These are phyloP conservation scores for Siniperca undulata DNA, from an alignment of 2,797 vertebrate species.

Conservation along the genomic window DNA sequence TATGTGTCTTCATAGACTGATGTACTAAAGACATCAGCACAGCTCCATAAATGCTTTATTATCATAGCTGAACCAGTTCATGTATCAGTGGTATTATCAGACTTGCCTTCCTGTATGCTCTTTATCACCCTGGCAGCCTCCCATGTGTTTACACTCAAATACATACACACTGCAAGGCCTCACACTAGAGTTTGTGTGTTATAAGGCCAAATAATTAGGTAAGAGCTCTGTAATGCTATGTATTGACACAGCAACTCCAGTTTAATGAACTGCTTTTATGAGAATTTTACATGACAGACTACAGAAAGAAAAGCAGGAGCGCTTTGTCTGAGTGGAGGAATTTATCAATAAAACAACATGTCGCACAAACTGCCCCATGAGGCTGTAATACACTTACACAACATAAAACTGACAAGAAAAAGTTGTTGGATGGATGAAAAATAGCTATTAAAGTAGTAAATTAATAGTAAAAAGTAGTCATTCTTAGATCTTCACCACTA, in stretches of 20 bases:
- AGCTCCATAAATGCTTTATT: conserved; percentile 43
- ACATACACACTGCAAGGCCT: not conserved
- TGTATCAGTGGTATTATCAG: conserved; percentile 34
- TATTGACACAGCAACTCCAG: conserved; percentile 68
- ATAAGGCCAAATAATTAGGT: conserved; percentile 41
- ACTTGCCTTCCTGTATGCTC: conserved; percentile 36
- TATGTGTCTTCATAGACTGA: not conserved
- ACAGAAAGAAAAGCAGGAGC: conserved; percentile 19
- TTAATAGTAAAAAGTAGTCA: too few relatives aligned
- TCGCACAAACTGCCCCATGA: not conserved
- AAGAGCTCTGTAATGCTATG: conserved; percentile 21
- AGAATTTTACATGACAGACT: conserved; percentile 46
- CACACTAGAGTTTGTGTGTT: conserved; percentile 22
- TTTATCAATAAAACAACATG: conserved; percentile 46
- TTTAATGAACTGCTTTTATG: conserved; percentile 63
- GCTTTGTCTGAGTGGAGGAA: conserved; percentile 40
- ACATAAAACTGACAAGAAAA: not conserved
- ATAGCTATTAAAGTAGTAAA: not conserved
- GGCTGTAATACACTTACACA: conserved; percentile 18
- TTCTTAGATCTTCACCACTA: not conserved
- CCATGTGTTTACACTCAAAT: not conserved
- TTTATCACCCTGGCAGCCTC: conserved; percentile 39
- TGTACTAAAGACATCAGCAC: conserved; percentile 6
- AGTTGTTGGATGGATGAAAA: conserved; percentile 20
- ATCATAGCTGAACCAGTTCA: conserved; percentile 68